Evolutionary conservation across 2,113 vertebrate species (phyloP).

Genomic region (Stigmatopora argus): DNA sequence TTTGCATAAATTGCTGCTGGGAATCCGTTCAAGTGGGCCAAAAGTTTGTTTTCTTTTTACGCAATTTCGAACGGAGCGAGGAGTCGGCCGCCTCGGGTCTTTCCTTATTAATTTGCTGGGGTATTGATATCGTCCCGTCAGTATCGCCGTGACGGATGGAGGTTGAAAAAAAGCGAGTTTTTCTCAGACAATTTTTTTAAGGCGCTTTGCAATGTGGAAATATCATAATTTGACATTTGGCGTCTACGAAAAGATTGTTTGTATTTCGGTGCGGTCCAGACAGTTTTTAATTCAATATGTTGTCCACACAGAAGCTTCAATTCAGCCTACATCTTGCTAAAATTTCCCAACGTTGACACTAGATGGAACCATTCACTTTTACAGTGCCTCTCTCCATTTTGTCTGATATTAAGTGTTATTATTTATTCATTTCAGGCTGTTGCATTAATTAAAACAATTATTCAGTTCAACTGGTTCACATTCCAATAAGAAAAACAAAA

Average conservation of each 20-base stretch:
- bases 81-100: constrained; percentile 30
- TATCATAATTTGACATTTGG: constrained; percentile 36
- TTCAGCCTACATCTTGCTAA: too few relatives aligned
- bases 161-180: constrained; percentile 17
- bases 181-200: constrained; percentile 13
- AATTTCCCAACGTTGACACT: too few relatives aligned
- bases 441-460: too few relatives aligned
- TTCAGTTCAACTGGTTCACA: too few relatives aligned
- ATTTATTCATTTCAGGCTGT: too few relatives aligned
- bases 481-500: too few relatives aligned
- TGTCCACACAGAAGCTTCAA: too few relatives aligned
- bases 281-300: too few relatives aligned
- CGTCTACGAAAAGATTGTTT: constrained; percentile 37
- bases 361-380: too few relatives aligned
- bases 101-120: constrained; percentile 41
- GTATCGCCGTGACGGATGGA: constrained; percentile 23
- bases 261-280: not conserved
- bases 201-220: not conserved
- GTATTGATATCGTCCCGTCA: constrained; percentile 34
- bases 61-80: constrained; percentile 27
- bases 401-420: too few relatives aligned
- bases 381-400: too few relatives aligned
- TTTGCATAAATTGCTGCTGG: constrained; percentile 60
- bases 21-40: constrained; percentile 49
- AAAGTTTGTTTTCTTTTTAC: constrained; percentile 46